Percentiles rank a stretch among this genome's conserved stretches.
These are phyloP conservation scores for Rhabditoides inermis DNA, from an alignment of 2,888 invertebrate genomes.

Conservation along the genomic window DNA sequence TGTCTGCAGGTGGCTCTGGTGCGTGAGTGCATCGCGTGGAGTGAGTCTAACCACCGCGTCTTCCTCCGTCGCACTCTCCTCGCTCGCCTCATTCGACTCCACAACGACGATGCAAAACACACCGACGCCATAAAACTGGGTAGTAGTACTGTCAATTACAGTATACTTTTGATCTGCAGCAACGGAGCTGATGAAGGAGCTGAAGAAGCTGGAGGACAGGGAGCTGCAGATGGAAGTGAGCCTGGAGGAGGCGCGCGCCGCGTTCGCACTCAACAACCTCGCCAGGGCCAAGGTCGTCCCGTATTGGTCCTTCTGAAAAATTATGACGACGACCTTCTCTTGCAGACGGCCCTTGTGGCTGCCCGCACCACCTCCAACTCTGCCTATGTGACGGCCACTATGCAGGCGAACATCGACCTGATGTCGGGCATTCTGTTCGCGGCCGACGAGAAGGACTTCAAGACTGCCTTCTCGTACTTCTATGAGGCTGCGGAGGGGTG, in stretches of 20 bases:
- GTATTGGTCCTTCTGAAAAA: background rate
- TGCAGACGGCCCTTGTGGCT: background rate
- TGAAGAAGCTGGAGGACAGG: slow-evolving; percentile 97
- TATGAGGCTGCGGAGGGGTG: slow-evolving; percentile 94
- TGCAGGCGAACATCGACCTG: slow-evolving; percentile 75
- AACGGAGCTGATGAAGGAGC: slow-evolving; percentile 73
- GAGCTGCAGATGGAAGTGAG: slow-evolving; percentile 88
- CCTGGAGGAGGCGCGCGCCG: slow-evolving; percentile 91
- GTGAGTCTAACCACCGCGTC: slow-evolving; percentile 89
- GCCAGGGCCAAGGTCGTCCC: slow-evolving; percentile 66
- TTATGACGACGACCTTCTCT: background rate
- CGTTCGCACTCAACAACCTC: slow-evolving; percentile 88
- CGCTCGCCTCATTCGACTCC: slow-evolving; percentile 84
- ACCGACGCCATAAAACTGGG: slow-evolving; percentile 53
- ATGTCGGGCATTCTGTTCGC: slow-evolving; percentile 97
- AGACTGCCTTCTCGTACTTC: slow-evolving; percentile 98
- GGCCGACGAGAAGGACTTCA: slow-evolving; percentile 98
- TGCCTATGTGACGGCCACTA: background rate
- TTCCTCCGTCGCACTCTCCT: slow-evolving; percentile 92
- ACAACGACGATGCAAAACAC: slow-evolving; percentile 58
- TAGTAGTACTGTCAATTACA: slow-evolving; percentile 22
- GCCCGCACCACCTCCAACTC: background rate
- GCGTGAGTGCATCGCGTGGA: slow-evolving; percentile 96
- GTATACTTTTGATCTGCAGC: slow-evolving; percentile 25
- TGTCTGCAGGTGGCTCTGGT: slow-evolving; percentile 57